These are phyloP conservation scores for Castor canadensis DNA, from an alignment of 2,113 vertebrate species.

Conservation along the genomic window DNA sequence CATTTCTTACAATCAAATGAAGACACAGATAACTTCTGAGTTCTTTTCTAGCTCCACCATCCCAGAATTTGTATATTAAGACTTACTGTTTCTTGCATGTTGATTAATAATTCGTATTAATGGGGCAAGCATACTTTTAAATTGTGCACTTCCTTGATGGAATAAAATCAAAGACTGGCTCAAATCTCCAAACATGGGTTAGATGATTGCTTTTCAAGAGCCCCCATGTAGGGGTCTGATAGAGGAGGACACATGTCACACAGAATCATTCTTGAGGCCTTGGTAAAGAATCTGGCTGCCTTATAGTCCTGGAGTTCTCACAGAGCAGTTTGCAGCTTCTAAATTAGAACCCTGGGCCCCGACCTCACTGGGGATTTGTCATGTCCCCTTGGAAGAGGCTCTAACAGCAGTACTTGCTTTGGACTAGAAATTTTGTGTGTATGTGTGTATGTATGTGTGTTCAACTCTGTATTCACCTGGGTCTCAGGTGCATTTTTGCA, in stretches of 20 bases:
- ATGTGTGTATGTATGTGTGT: not conserved
- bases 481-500: not conserved
- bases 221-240: not conserved
- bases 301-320: not conserved
- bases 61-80: constrained; percentile 2
- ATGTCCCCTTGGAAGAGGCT: too few species aligned
- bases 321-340: not conserved
- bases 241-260: not conserved
- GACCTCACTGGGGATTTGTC: not conserved
- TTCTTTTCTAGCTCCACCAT: not conserved
- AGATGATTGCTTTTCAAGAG: not conserved
- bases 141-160: not conserved
- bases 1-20: not conserved
- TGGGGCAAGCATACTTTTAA: not conserved
- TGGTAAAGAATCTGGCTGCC: not conserved
- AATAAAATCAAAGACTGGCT: not conserved
- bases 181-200: not conserved
- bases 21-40: not conserved
- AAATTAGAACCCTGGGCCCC: not conserved
- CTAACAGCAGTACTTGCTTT: not conserved
- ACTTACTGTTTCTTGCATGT: constrained; percentile 13
- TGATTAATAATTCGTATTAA: constrained; percentile 50
- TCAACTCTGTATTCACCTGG: not conserved
- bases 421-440: not conserved
- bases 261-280: not conserved